A percentile compares a stretch with the other conserved stretches of the same genome.
Conservation (phyloP, 2,113 vertebrate species). For the Naja naja region DNA sequence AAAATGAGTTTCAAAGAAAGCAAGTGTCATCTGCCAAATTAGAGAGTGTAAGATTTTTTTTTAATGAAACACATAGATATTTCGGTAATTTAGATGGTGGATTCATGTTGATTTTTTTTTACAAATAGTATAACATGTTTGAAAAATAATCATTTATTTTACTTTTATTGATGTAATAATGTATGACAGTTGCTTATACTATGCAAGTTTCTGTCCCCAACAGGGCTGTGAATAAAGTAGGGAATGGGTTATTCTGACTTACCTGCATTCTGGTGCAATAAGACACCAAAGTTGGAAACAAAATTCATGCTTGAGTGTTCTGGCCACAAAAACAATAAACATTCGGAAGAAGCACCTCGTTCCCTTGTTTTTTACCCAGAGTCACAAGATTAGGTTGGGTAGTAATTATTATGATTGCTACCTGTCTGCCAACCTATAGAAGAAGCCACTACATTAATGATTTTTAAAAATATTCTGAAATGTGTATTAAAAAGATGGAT, state of each 20-base stretch:
- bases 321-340: not conserved
- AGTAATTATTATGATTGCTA: not conserved
- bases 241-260: not conserved
- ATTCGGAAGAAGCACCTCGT: not conserved
- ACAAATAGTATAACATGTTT: not conserved
- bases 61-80: not conserved
- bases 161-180: not conserved
- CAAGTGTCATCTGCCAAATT: constrained; percentile 17
- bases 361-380: not conserved
- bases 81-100: not conserved
- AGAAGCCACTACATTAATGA: not conserved
- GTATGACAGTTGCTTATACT: not conserved
- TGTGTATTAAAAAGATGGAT: not conserved
- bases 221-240: not conserved
- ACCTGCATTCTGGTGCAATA: not conserved
- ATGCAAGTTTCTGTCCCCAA: not conserved
- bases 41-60: constrained; percentile 40
- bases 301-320: not conserved
- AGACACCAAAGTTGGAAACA: not conserved
- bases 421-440: not conserved
- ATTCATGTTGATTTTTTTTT: not conserved
- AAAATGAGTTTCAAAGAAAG: constrained; percentile 22
- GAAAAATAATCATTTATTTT: not conserved
- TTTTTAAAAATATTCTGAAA: not conserved
- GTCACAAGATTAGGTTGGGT: not conserved